These are phyloP conservation scores for Megamerina dolium DNA, from an alignment of 2,888 invertebrate genomes.

Conservation along the genomic window DNA sequence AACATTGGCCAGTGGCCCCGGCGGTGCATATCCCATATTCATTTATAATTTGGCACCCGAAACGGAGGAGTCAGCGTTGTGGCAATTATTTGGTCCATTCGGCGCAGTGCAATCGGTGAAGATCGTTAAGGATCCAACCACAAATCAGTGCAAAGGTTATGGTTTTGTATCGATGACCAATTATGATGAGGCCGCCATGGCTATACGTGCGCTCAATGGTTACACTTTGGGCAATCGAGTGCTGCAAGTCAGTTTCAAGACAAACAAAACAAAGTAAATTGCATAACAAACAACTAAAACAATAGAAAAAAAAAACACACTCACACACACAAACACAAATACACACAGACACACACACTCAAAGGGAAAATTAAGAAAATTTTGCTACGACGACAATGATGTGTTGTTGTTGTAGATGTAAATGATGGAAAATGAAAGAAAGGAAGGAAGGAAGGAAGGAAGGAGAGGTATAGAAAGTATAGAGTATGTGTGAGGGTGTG, in stretches of 20 bases:
- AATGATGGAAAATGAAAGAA: too few species aligned
- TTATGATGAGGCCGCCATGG: conserved; percentile 94
- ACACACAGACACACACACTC: neutral
- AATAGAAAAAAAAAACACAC: neutral
- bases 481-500: too few species aligned
- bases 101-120: conserved; percentile 77
- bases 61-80: conserved; percentile 90
- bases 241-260: conserved; percentile 96
- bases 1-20: conserved; percentile 43
- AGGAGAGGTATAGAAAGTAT: too few species aligned
- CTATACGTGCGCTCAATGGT: conserved; percentile 92
- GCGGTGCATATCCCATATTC: conserved; percentile 68
- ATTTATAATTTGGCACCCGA: conserved; percentile 94
- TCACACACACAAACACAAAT: neutral
- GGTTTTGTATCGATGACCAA: conserved; percentile 98
- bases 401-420: too few species aligned
- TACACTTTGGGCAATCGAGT: conserved; percentile 93
- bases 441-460: too few species aligned
- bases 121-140: conserved; percentile 90
- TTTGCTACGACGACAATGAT: neutral
- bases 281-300: conserved; percentile 3
- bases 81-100: conserved; percentile 85
- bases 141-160: conserved; percentile 97
- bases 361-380: neutral
- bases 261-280: conserved; percentile 66